Evolutionary conservation across 2,797 vertebrate genomes (phyloP), one percentile per base, ranked within the genome.

Genomic region (Acanthurus leucopareius): DNA sequence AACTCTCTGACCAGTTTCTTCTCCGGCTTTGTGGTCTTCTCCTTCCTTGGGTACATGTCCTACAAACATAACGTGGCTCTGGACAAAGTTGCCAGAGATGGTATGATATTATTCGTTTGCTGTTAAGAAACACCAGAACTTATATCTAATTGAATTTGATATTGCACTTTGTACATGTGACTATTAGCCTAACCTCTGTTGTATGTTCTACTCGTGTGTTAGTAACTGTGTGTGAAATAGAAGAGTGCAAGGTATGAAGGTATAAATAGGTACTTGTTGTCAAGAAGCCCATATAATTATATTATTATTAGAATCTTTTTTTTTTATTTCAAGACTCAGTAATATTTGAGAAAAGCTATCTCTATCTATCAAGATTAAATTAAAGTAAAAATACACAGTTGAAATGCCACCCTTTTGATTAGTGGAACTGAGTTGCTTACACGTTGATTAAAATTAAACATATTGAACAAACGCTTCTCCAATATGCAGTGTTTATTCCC

Each of bases 1-100:
- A 98, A 98, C 90, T 97, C 97, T 28, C 89, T 98, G 85, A 98
- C 97, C 19, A 98, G 97, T 86, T 98, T 98, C 93, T 98, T 97
- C 94, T 97, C 97, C 0, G 97, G 97, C 51, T 98, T 98, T 22
- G 97, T 98, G 82, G 97, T 98, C 86, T 98, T 98, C 93, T 97
- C 97, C 67, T 97, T 97, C 91, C 93, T 98, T 71, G 97, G 97
- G 7, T 97, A 98, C 89, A 96, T 98, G 96, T 96, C 97, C 5
- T 93, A 97, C 75, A 97, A 97, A 77, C 97, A 97, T 93, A 96
- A 94, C 0, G 96, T 97, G 28, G 91, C 95, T 79, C 93, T 98
- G 9, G 95, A 96, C 75, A 96, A 97, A 68, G 97, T 98, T 49
- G 97, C 96, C 69, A 96, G 95, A 83, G 97, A 97, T 0, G 97